Evolutionary conservation across 2,797 vertebrate genomes (phyloP), one percentile per base, ranked within the genome.

Genomic region (Bradypus variegatus): DNA sequence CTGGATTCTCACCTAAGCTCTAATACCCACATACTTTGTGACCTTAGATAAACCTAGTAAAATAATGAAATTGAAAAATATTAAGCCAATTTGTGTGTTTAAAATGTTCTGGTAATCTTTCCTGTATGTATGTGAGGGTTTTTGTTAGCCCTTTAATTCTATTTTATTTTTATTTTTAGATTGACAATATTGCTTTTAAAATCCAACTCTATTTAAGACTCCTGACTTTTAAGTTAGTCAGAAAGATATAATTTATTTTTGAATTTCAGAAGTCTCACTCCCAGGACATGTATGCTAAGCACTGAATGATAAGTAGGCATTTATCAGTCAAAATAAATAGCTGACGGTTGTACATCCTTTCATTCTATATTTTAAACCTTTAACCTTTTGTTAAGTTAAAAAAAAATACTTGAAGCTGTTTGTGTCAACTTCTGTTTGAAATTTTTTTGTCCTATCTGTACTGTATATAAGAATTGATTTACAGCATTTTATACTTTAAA

Each of bases 401-500:
- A 76, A 81, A 67, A 67, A 48, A 36, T 69, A 48, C 31, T 50
- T 45, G 55, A 78, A 25, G 41, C 15, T 70, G 58, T 16, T 90
- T 79, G 15, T 91, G 38, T 93, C 8, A 65, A 77, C 21, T 88
- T 76, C 29, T 58, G 2, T 78, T 86, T 78, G 19, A 78, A 38
- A 8, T 3, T 67, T 64, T 58, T 89, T 85, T 48, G 38, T 83
- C 67, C 31, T 89, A 15, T 29, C 21, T 77, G 29, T 90, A 53
- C 60, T 83, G 13, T 83, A 16, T 45, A 8, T 60, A 81, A 88
- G 60, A 73, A 70, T 27, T 64, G 4, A 73, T 77, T 86, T 41
- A 82, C 9, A 48, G 14, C 82, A 53, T 69, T 94, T 89, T 81
- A 8, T 91, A 12, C 77, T 92, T 64, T 41, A 82, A 89, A 83